These are phyloP conservation scores for Drosophila cardini DNA, from an alignment of 1,140 invertebrate genomes.

Conservation along the genomic window DNA sequence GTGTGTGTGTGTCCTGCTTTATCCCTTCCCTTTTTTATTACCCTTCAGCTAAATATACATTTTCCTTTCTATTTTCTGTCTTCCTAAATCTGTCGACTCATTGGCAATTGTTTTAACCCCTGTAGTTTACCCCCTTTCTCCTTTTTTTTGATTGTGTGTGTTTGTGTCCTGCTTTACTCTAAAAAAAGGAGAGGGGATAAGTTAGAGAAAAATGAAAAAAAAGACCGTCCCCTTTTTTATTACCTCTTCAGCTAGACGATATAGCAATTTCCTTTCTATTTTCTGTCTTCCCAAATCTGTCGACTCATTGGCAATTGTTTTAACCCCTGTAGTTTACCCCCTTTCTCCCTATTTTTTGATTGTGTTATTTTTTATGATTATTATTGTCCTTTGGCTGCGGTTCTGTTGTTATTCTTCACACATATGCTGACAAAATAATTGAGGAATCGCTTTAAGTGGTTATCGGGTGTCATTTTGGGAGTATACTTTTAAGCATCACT, in stretches of 20 bases:
- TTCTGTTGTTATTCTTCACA: constrained; percentile 73
- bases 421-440: constrained; percentile 81
- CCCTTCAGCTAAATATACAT: constrained; percentile 32
- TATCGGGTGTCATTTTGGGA: no score
- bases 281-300: constrained; percentile 57
- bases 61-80: constrained; percentile 41
- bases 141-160: no score
- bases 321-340: constrained; percentile 36
- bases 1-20: constrained; percentile 29
- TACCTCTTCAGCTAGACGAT: constrained; percentile 24
- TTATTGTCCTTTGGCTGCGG: constrained; percentile 71
- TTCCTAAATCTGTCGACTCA: constrained; percentile 69
- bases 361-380: constrained; percentile 64
- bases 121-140: neutral
- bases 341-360: constrained; percentile 11
- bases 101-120: constrained; percentile 72
- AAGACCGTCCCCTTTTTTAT: constrained; percentile 22
- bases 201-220: no score
- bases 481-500: no score
- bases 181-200: no score
- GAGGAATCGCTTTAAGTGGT: constrained; percentile 45
- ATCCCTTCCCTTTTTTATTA: constrained; percentile 27
- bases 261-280: constrained; percentile 42
- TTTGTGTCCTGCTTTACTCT: no score
- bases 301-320: constrained; percentile 76